These are phyloP conservation scores for Thaumatotibia leucotreta DNA, from an alignment of 1,140 invertebrate genomes.

Conservation along the genomic window DNA sequence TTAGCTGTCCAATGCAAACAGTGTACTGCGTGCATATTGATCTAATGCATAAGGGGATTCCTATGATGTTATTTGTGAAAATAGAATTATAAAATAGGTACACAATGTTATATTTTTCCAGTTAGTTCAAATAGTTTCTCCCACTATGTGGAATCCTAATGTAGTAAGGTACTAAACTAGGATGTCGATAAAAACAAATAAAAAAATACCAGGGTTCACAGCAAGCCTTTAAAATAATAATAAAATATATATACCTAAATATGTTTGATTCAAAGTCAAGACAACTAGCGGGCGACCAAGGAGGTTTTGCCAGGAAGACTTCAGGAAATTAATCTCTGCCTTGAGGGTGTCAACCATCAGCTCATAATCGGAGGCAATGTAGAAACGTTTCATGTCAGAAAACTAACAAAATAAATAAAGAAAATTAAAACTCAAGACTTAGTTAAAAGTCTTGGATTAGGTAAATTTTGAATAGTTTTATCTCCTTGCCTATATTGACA, in stretches of 20 bases:
- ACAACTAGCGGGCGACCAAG: conserved; percentile 93
- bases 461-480: too few relatives aligned
- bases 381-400: conserved; percentile 96
- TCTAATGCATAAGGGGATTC: too few relatives aligned
- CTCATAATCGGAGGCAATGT: conserved; percentile 97
- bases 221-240: conserved; percentile 35
- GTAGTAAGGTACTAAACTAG: too few relatives aligned
- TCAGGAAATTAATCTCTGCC: conserved; percentile 97
- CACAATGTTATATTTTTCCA: too few relatives aligned
- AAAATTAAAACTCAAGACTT: conserved; percentile 20
- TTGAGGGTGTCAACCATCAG: conserved; percentile 98
- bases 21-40: too few relatives aligned
- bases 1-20: too few relatives aligned
- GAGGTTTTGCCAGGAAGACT: conserved; percentile 96
- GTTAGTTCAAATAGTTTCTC: too few relatives aligned
- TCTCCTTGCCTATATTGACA: too few relatives aligned
- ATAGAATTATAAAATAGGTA: too few relatives aligned
- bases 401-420: conserved; percentile 83
- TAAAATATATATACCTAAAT: conserved; percentile 87
- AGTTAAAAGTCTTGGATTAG: too few relatives aligned
- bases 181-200: not conserved
- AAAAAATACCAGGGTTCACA: conserved; percentile 22
- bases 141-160: too few relatives aligned
- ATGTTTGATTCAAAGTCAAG: conserved; percentile 90
- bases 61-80: too few relatives aligned